phyloP scores from a whole-genome alignment of 2,888 invertebrate genomes.

The Phortica okadai region DNA sequence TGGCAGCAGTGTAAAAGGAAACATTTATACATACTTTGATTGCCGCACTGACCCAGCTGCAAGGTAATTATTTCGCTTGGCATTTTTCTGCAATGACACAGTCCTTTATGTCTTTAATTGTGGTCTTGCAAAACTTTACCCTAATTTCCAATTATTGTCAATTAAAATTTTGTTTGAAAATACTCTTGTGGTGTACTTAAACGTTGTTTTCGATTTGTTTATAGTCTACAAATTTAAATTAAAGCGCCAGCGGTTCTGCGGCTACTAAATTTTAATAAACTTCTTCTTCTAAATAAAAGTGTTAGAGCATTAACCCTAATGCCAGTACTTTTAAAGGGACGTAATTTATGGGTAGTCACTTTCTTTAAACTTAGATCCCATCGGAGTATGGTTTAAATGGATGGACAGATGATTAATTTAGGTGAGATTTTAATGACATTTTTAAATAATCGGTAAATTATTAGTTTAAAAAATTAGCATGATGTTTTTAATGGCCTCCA shows the following conservation, averaged over 20 bases:
- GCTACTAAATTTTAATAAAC: slow-evolving; percentile 5
- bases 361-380: no score
- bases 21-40: slow-evolving; percentile 88
- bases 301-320: not conserved
- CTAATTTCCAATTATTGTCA: not conserved
- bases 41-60: slow-evolving; percentile 98
- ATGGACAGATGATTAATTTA: no score
- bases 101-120: slow-evolving; percentile 23
- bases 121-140: not conserved
- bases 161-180: no score
- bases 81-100: slow-evolving; percentile 79
- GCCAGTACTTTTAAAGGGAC: no score
- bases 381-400: no score
- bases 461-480: no score
- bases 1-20: no score
- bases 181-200: not conserved
- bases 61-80: slow-evolving; percentile 99
- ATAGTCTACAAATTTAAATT: slow-evolving; percentile 50
- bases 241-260: slow-evolving; percentile 34
- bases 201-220: slow-evolving; percentile 34
- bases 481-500: no score
- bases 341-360: no score
- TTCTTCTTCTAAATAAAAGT: slow-evolving; percentile 13
- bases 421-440: no score
- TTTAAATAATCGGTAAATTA: no score